Evolutionary conservation across 2,797 vertebrate genomes (phyloP), one percentile per base, ranked within the genome.

Genomic region (Adelosebastes latens): DNA sequence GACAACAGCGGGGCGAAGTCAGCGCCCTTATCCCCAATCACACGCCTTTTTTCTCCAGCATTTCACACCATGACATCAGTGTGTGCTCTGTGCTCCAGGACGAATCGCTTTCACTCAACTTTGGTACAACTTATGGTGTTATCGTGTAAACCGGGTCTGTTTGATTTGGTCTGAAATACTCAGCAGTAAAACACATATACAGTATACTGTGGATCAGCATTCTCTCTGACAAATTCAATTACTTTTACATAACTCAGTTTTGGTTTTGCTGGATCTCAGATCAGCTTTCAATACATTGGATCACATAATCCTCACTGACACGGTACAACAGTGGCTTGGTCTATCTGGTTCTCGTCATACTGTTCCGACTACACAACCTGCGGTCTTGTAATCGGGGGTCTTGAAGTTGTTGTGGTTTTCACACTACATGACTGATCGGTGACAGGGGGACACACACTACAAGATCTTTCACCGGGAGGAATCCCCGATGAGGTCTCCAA

Each of bases 11-110:
- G 81, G 80, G 72, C 72, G 32, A 64, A 84, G 82, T 79, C 77
- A 84, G 65, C 83, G 85, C 71, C 71, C 88, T 86, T 59, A 20
- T 78, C 75, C 75, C 78, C 71, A 87, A 84, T 92, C 87, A 88
- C 84, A 72, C 72, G 85, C 77, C 81, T 88, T 79, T 82, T 84
- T 29, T 52, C 66, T 55, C 14, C 69, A 72, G 42, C 70, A 29
- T 87, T 89, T 92, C 79, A 88, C 86, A 88, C 70, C 83, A 75
- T 89, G 90, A 88, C 87, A 88, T 87, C 74, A 83, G 83, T 70
- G 67, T 64, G 29, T 77, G 79, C 72, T 81, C 80, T 56, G 61
- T 14, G 59, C 73, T 86, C 39, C 74, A 32, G 16, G 69, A 90
- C 72, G 32, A 80, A 81, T 85, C 55, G 25, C 84, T 13, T 34